Conservation (phyloP, 2,113 vertebrate species). For the Pterocles orientalis region DNA sequence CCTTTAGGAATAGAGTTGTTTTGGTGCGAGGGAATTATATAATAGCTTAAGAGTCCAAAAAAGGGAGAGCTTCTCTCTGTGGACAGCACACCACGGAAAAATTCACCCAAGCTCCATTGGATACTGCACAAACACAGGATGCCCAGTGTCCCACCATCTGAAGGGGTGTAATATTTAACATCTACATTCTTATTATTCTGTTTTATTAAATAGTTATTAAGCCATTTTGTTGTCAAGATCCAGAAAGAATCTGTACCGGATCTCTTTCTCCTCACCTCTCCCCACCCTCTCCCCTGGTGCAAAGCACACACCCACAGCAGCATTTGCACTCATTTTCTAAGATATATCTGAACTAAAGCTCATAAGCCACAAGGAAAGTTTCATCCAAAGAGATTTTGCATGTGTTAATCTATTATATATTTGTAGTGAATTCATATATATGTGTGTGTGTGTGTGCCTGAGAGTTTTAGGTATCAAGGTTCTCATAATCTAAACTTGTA, state of each 20-base stretch:
- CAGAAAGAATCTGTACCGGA: background rate
- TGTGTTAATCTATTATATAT: background rate
- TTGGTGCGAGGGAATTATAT: background rate
- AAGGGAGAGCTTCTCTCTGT: background rate
- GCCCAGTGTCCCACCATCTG: background rate
- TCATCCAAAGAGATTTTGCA: background rate
- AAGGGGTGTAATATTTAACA: background rate
- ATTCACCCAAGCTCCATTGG: background rate
- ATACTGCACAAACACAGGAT: background rate
- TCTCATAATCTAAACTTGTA: background rate
- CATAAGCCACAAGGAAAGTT: background rate
- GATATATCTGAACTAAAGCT: background rate
- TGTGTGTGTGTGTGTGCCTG: rapidly evolving
- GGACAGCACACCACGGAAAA: rapidly evolving
- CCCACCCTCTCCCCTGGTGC: rapidly evolving
- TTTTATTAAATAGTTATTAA: background rate
- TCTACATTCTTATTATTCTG: background rate
- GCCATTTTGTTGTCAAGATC: background rate
- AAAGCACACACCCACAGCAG: background rate
- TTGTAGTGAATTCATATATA: background rate
- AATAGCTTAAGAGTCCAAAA: background rate
- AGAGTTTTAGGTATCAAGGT: background rate
- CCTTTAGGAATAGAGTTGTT: background rate
- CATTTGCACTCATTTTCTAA: background rate
- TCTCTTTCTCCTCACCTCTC: background rate